A percentile compares a stretch with the other conserved stretches of the same genome.
Conservation (phyloP, 2,797 vertebrate species). For the Sebastes aleutianus region DNA sequence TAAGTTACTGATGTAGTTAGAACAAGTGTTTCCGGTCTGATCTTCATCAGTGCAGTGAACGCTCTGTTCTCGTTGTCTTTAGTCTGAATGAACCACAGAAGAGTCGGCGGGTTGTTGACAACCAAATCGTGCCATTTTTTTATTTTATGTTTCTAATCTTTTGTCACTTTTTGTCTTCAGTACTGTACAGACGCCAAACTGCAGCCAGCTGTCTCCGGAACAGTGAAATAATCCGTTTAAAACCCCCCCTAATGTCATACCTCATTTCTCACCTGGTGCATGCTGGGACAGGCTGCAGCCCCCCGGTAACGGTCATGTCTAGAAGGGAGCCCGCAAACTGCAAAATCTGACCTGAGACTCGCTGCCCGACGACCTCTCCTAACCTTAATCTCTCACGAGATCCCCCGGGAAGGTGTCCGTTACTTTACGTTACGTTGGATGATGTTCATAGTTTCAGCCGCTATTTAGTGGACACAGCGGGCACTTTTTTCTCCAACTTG, state of each 20-base stretch:
- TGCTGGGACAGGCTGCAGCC: neutral
- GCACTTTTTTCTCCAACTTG: neutral
- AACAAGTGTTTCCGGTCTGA: neutral
- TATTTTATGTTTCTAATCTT: neutral
- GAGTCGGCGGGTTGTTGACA: neutral
- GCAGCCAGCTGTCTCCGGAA: neutral
- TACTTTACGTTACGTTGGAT: neutral
- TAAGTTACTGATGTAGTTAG: neutral
- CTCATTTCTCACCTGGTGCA: neutral
- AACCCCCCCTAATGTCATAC: no score
- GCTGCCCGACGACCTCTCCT: no score
- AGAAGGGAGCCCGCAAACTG: no score
- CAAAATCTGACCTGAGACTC: no score
- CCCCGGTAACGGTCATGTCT: no score
- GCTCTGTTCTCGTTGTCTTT: neutral
- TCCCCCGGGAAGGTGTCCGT: neutral
- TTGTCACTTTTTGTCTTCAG: neutral
- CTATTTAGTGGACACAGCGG: neutral
- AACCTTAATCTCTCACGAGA: no score
- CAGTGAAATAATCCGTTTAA: neutral
- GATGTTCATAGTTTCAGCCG: neutral
- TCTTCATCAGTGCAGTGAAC: neutral
- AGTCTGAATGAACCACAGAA: neutral
- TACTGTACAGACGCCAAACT: neutral
- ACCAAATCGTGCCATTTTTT: conserved; percentile 25